These are phyloP conservation scores for Zeuzera pyrina DNA, from an alignment of 2,888 invertebrate species.

Conservation along the genomic window DNA sequence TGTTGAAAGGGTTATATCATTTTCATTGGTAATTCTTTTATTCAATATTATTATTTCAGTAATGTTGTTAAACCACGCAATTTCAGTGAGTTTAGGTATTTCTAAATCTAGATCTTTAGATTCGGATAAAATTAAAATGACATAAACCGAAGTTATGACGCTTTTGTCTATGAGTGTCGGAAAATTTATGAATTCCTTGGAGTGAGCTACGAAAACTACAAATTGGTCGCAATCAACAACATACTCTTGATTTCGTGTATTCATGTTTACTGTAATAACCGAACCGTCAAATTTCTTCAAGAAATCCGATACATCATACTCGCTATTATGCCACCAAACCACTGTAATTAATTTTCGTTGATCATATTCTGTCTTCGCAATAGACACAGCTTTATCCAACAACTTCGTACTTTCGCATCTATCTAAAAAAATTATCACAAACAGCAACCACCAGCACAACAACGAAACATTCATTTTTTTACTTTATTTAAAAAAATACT, in stretches of 20 bases:
- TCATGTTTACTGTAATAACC: slow-evolving; percentile 20
- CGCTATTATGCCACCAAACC: slow-evolving; percentile 23
- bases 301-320: slow-evolving; percentile 21
- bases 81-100: slow-evolving; percentile 21
- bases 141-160: slow-evolving; percentile 23
- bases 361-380: slow-evolving; percentile 28
- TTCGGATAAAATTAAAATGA: slow-evolving; percentile 28
- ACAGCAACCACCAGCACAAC: too few relatives aligned
- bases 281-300: slow-evolving; percentile 23
- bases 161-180: slow-evolving; percentile 21
- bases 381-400: slow-evolving; percentile 21
- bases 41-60: slow-evolving; percentile 28
- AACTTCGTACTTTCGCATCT: slow-evolving; percentile 14
- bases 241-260: neutral
- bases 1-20: slow-evolving; percentile 25
- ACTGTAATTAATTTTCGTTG: slow-evolving; percentile 24
- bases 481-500: too few relatives aligned
- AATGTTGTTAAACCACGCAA: slow-evolving; percentile 34
- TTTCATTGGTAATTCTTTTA: slow-evolving; percentile 10
- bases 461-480: too few relatives aligned
- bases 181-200: slow-evolving; percentile 27
- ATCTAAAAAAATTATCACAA: too few relatives aligned
- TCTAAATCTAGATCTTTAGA: slow-evolving; percentile 13
- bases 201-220: slow-evolving; percentile 26
- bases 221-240: slow-evolving; percentile 26